Base-by-base conservation (phyloP, 2,888 invertebrate species). In the Ischnus inquisitorius region DNA sequence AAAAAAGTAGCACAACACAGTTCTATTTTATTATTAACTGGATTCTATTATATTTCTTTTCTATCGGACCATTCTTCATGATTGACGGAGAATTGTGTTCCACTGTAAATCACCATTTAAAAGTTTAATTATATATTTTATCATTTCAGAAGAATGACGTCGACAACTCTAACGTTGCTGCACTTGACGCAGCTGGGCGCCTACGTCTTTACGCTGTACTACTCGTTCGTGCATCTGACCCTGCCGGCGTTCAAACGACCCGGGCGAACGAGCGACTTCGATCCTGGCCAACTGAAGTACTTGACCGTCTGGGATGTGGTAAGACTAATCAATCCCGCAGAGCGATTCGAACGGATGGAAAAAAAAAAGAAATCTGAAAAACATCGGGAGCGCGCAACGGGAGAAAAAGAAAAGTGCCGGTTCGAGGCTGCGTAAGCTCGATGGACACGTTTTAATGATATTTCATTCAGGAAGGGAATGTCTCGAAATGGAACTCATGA, bases 301-400 rank as follows among this genome's bases (percentile, higher is more conserved):
- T 83, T 93, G 41, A 93, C 93, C 2, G 79, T 92, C 2, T 93
- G 93, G 93, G 82, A 92, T 72, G 79, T 93, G 90, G 93, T 93
- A 85, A 89, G 93, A 62, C 34, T 62, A 39, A 8, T 72, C 41
- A 22, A 39, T 22, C 14, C 1, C 43, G 3, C n/a, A 10, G 10
- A 14, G 25, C 28, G 4, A 22, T 25, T 22, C 22, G 8, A 41
- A 19, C 22, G 19, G 3, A 10, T 10, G 12, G 16, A 41, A 43
- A 54, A n/a, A 5, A 1, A 4, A 19, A 2, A 22, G 16, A 48
- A 14, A 16, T 48, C 3, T n/a, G n/a, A n/a, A n/a, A n/a, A n/a
- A 48, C 3, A 12, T 51, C n/a, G 1, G 8, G 16, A 64, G 8
- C 10, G n/a, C 25, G 39, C 14, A 28, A 60, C 6, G 14, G 28